Conservation (phyloP, 2,888 invertebrate species). For the Bimastos eiseni region DNA sequence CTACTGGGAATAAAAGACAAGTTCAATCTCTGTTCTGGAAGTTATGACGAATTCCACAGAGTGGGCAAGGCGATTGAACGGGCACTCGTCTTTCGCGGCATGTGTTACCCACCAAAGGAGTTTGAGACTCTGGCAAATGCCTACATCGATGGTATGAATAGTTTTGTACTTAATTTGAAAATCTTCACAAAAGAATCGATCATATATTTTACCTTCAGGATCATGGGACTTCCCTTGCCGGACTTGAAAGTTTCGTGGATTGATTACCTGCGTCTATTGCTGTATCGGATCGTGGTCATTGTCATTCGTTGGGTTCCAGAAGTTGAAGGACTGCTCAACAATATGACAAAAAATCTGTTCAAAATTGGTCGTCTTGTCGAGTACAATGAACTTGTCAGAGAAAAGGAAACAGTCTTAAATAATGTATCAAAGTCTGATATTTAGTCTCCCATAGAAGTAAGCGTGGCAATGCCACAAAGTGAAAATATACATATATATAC, state of each 20-base stretch:
- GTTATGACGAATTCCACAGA: slow-evolving; percentile 45
- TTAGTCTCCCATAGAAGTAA: too few relatives aligned
- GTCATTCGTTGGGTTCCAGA: slow-evolving; percentile 30
- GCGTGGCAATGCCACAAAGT: too few relatives aligned
- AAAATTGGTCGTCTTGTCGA: too few relatives aligned
- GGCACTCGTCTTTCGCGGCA: slow-evolving; percentile 47
- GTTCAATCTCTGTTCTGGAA: slow-evolving; percentile 53
- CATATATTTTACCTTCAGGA: slow-evolving; percentile 42
- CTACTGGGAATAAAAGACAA: slow-evolving; percentile 79
- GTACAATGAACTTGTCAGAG: neutral
- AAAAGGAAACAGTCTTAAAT: too few relatives aligned
- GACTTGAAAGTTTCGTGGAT: neutral
- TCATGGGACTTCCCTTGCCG: slow-evolving; percentile 23
- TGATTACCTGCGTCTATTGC: neutral
- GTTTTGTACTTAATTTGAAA: slow-evolving; percentile 29
- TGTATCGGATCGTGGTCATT: neutral
- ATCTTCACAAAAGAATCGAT: slow-evolving; percentile 45
- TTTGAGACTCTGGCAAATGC: slow-evolving; percentile 53
- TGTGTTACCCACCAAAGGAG: slow-evolving; percentile 48
- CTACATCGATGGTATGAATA: slow-evolving; percentile 49
- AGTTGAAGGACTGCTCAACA: slow-evolving; percentile 28
- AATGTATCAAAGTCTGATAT: too few relatives aligned
- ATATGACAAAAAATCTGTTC: neutral
- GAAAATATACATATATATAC: too few relatives aligned
- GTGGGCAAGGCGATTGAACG: slow-evolving; percentile 52